A percentile compares a stretch with the other conserved stretches of the same genome.
Conservation (phyloP, 2,888 invertebrate genomes). For the Drosophila subsilvestris region DNA sequence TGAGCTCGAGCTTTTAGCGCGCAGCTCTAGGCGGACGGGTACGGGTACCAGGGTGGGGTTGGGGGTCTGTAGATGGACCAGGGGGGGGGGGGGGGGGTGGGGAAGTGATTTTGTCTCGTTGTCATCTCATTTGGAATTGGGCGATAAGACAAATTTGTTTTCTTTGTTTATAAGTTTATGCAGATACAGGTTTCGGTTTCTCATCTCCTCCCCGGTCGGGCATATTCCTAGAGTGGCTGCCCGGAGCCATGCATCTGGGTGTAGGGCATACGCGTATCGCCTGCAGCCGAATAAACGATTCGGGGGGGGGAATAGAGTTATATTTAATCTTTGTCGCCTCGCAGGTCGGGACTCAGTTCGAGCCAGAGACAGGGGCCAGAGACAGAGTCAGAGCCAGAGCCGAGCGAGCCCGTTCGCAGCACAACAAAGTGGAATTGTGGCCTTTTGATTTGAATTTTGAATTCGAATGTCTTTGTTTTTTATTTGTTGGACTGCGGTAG, state of each 20-base stretch:
- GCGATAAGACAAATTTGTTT: constrained; percentile 83
- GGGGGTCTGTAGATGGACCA: background rate
- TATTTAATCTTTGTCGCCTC: constrained; percentile 79
- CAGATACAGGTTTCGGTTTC: constrained; percentile 69
- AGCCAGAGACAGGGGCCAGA: constrained; percentile 4
- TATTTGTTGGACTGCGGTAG: constrained; percentile 22
- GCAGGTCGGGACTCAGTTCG: constrained; percentile 35
- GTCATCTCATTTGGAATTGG: constrained; percentile 82
- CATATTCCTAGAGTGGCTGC: background rate
- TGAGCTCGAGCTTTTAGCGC: constrained; percentile 79
- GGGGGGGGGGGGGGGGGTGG: background rate
- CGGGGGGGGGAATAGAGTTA: constrained; percentile 56
- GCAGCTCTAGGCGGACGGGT: constrained; percentile 37
- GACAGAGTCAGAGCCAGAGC: background rate
- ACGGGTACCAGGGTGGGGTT: background rate
- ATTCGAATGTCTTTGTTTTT: constrained; percentile 65
- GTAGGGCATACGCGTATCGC: constrained; percentile 33
- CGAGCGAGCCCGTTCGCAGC: constrained; percentile 4
- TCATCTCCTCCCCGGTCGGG: constrained; percentile 20
- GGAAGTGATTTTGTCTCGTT: constrained; percentile 77
- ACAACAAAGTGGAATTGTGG: constrained; percentile 61
- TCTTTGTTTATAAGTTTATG: constrained; percentile 75
- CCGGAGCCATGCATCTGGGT: background rate
- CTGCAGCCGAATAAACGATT: constrained; percentile 31
- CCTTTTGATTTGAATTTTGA: constrained; percentile 73